These are phyloP conservation scores for Pristionchus entomophagus DNA, from an alignment of 2,888 invertebrate species.

Conservation along the genomic window DNA sequence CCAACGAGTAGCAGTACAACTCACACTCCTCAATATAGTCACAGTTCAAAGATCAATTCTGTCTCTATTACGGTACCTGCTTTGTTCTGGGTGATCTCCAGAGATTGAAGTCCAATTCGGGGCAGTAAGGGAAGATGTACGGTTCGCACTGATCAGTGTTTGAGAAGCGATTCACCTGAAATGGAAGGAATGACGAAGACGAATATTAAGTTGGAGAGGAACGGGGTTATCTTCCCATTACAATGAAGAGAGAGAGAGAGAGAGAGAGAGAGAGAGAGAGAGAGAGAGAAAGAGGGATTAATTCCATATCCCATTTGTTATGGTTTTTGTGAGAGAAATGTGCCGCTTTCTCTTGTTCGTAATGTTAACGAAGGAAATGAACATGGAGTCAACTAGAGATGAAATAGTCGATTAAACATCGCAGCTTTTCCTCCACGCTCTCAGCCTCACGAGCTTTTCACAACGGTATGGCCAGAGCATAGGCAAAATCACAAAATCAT, in stretches of 20 bases:
- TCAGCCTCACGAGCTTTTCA: too few species aligned
- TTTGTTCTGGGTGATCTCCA: slow-evolving; percentile 76
- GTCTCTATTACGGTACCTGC: slow-evolving; percentile 53
- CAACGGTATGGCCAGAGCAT: too few species aligned
- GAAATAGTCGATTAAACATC: too few species aligned
- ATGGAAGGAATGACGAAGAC: not conserved
- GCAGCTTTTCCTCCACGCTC: too few species aligned
- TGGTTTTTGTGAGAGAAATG: not conserved
- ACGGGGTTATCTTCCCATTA: not conserved
- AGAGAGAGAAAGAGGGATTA: too few species aligned
- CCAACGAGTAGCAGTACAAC: slow-evolving; percentile 74
- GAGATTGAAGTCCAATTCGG: slow-evolving; percentile 75
- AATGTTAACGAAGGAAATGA: too few species aligned
- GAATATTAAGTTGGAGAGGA: not conserved
- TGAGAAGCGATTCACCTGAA: slow-evolving; percentile 73
- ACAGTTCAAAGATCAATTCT: not conserved
- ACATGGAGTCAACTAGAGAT: too few species aligned
- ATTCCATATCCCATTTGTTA: not conserved
- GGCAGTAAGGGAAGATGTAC: slow-evolving; percentile 75
- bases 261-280: too few species aligned
- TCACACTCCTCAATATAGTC: slow-evolving; percentile 69
- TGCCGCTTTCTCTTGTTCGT: not conserved
- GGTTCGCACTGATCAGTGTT: slow-evolving; percentile 75
- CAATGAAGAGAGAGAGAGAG: not conserved
- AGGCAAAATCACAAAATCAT: too few species aligned